Conservation (phyloP, 2,797 vertebrate species). For the Oreortyx pictus region DNA sequence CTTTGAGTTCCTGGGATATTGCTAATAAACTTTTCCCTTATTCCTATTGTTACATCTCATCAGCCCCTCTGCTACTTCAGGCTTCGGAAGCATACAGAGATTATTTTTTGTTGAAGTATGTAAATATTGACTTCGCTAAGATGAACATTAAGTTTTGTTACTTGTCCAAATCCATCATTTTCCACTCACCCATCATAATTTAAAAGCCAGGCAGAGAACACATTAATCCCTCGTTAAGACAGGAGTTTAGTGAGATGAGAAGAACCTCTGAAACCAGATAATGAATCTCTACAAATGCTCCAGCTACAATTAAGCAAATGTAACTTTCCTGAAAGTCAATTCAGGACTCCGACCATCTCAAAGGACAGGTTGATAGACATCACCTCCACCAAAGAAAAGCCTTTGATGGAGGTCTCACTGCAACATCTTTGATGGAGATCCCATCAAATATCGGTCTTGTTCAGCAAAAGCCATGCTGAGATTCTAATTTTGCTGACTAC, state of each 20-base stretch:
- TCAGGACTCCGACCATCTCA: background rate
- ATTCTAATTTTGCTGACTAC: background rate
- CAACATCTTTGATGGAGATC: background rate
- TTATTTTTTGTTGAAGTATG: slow-evolving; percentile 21
- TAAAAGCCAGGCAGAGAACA: background rate
- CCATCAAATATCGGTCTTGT: background rate
- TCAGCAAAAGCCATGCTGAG: background rate
- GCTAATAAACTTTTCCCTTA: slow-evolving; percentile 58
- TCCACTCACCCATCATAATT: background rate
- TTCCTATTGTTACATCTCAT: slow-evolving; percentile 10
- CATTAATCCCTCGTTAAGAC: slow-evolving; percentile 19
- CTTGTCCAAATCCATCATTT: background rate
- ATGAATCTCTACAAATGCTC: background rate
- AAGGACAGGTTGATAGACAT: background rate
- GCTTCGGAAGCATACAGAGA: slow-evolving; percentile 38
- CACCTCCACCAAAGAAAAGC: background rate
- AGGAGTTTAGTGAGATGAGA: background rate
- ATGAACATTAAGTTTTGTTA: background rate
- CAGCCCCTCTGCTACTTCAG: background rate
- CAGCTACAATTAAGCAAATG: slow-evolving; percentile 14
- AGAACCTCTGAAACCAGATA: slow-evolving; percentile 7
- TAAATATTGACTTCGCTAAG: slow-evolving; percentile 19
- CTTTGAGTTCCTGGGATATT: slow-evolving; percentile 34
- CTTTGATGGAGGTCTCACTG: background rate
- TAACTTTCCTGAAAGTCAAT: background rate